Conservation (phyloP, 2,888 invertebrate genomes). For the Capitulum mitella region DNA sequence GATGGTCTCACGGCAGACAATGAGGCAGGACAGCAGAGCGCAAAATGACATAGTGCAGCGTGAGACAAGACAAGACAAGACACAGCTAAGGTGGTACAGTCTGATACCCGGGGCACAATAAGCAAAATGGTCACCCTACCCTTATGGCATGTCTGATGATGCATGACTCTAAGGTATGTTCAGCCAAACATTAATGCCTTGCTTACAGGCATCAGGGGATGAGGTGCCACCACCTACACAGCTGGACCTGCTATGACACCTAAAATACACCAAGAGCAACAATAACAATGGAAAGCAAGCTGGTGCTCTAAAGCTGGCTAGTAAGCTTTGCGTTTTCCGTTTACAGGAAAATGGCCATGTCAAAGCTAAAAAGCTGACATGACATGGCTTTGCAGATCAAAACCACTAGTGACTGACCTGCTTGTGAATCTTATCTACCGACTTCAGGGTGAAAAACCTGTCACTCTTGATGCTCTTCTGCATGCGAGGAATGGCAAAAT, state of each 20-base stretch:
- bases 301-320: not conserved
- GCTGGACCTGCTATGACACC: too few relatives aligned
- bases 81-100: too few relatives aligned
- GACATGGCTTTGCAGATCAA: not conserved
- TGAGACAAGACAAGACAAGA: not conserved
- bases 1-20: not conserved
- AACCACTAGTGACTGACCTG: not conserved
- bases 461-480: slow-evolving; percentile 3
- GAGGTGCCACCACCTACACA: too few relatives aligned
- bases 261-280: too few relatives aligned
- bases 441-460: not conserved
- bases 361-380: not conserved
- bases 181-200: too few relatives aligned
- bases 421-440: not conserved
- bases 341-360: too few relatives aligned
- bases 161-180: too few relatives aligned
- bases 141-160: too few relatives aligned
- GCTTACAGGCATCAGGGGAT: too few relatives aligned
- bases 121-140: too few relatives aligned
- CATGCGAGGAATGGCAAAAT: not conserved
- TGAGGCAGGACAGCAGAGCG: not conserved
- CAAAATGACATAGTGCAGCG: not conserved
- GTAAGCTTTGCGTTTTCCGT: not conserved
- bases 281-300: too few relatives aligned
- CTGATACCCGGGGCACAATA: too few relatives aligned